Evolutionary conservation across 2,888 invertebrate species (phyloP).

Genomic region (Philopedon plagiatum): DNA sequence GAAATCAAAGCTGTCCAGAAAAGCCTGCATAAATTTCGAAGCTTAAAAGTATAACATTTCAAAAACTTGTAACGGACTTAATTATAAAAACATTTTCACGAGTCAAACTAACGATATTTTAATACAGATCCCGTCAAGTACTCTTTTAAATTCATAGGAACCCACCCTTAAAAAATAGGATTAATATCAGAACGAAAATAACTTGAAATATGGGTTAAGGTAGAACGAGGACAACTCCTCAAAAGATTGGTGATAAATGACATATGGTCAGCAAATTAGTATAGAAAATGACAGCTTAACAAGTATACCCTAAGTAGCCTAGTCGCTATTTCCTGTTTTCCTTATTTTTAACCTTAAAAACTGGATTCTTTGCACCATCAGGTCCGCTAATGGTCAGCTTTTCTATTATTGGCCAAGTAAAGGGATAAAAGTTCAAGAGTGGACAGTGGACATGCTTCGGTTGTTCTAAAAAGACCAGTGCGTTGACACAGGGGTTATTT

Average conservation of each 20-base stretch:
- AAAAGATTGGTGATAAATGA: constrained; percentile 8
- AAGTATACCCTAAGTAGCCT: background rate
- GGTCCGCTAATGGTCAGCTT: constrained; percentile 28
- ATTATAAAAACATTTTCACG: constrained; percentile 26
- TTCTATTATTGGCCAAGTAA: constrained; percentile 17
- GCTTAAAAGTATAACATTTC: constrained; percentile 37
- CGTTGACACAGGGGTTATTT: constrained; percentile 37
- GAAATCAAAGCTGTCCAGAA: constrained; percentile 7
- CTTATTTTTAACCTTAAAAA: constrained; percentile 10
- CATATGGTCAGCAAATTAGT: constrained; percentile 4
- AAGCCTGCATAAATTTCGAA: constrained; percentile 6
- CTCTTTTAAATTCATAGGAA: background rate
- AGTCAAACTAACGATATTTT: constrained; percentile 6
- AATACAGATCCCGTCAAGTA: constrained; percentile 8
- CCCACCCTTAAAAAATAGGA: constrained; percentile 11
- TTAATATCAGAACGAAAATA: constrained; percentile 3
- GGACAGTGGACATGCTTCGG: constrained; percentile 21
- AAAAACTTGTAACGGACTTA: constrained; percentile 26
- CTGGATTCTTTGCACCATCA: constrained; percentile 5
- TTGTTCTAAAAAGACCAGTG: constrained; percentile 16
- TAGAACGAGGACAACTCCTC: background rate
- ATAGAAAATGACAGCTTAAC: constrained; percentile 7
- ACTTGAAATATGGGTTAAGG: constrained; percentile 10
- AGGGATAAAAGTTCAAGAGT: constrained; percentile 36
- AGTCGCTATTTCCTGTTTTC: constrained; percentile 10